Conservation (phyloP, 2,113 vertebrate genomes). For the Dinomys branickii region DNA sequence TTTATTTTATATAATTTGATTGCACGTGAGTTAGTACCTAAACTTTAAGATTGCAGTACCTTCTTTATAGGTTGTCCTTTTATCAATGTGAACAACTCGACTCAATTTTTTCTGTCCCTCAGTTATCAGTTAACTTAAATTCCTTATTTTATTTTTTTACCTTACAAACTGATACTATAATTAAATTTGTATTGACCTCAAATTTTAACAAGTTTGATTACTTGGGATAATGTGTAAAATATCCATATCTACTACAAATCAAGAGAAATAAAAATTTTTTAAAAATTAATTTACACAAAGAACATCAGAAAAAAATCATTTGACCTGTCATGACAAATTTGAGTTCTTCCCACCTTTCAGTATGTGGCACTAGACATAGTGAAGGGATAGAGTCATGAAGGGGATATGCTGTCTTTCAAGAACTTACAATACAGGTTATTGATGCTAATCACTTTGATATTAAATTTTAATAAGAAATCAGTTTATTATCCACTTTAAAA, state of each 20-base stretch:
- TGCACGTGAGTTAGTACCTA: neutral
- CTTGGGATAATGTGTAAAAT: neutral
- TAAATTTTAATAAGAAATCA: neutral
- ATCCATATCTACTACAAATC: neutral
- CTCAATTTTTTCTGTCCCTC: neutral
- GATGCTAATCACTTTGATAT: neutral
- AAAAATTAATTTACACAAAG: neutral
- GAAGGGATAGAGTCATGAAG: neutral
- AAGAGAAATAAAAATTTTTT: neutral
- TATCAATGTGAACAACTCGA: neutral
- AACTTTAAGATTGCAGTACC: neutral
- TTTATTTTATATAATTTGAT: neutral
- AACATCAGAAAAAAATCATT: neutral
- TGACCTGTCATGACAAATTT: neutral
- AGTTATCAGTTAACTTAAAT: constrained; percentile 5
- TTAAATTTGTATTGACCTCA: neutral
- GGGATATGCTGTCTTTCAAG: neutral
- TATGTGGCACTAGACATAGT: neutral
- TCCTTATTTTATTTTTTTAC: neutral
- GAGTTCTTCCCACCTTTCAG: neutral
- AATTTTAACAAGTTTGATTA: neutral
- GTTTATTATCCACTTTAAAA: neutral
- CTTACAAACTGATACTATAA: neutral
- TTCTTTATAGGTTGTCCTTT: neutral
- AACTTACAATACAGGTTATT: neutral